A percentile compares a stretch with the other conserved stretches of the same genome.
These are phyloP conservation scores for Scrobipalpa costella DNA, from an alignment of 2,888 invertebrate species.

Conservation along the genomic window DNA sequence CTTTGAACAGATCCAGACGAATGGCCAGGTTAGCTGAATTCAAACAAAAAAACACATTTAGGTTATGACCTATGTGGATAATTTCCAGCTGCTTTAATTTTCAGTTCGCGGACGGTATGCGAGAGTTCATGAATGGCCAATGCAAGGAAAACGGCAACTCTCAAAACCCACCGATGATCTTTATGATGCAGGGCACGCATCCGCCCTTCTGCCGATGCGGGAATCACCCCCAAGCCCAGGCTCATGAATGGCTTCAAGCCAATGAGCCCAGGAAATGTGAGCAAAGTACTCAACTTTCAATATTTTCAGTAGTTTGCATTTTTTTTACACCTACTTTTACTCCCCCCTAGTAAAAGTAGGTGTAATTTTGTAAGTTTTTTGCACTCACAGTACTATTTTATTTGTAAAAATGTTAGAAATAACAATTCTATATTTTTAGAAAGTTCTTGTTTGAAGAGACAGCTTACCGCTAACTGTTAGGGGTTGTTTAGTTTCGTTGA, in stretches of 20 bases:
- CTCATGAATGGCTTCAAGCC: conserved; percentile 55
- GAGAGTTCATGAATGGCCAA: conserved; percentile 55
- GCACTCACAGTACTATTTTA: too few relatives aligned
- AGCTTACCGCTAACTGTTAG: too few relatives aligned
- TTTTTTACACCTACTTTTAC: neutral
- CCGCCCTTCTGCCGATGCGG: conserved; percentile 61
- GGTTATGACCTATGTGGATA: too few relatives aligned
- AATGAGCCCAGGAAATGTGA: conserved; percentile 66
- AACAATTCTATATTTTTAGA: too few relatives aligned
- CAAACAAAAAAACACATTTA: too few relatives aligned
- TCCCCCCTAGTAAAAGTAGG: too few relatives aligned
- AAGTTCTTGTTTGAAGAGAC: too few relatives aligned
- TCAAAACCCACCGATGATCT: conserved; percentile 55
- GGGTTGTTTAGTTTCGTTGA: too few relatives aligned
- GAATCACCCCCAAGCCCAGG: conserved; percentile 50
- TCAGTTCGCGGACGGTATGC: conserved; percentile 62
- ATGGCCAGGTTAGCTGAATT: conserved; percentile 5
- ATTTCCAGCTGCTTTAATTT: neutral
- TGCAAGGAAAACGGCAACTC: conserved; percentile 42
- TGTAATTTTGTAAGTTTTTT: too few relatives aligned
- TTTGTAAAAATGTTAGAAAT: too few relatives aligned
- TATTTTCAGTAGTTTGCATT: neutral
- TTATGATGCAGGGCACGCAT: conserved; percentile 63
- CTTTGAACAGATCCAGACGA: conserved; percentile 69
- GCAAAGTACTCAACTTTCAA: conserved; percentile 30